These are phyloP conservation scores for Pachypsylla venusta DNA, from an alignment of 1,140 invertebrate species.

Conservation along the genomic window DNA sequence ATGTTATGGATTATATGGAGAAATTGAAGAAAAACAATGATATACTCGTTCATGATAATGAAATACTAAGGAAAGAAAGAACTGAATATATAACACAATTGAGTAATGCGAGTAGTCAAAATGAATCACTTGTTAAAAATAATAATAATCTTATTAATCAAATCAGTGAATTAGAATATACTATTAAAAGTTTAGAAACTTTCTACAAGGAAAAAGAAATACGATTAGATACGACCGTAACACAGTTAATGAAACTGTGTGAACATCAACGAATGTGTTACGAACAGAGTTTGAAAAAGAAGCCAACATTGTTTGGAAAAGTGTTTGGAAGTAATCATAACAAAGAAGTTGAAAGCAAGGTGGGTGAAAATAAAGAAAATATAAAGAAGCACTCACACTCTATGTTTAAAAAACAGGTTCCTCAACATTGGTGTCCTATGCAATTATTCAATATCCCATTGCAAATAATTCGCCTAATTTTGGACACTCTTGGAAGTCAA, in stretches of 20 bases:
- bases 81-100: conserved; percentile 1
- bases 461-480: no score
- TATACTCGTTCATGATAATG: neutral
- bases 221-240: neutral
- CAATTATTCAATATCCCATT: no score
- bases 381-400: no score
- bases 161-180: neutral
- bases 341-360: neutral
- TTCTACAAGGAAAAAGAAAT: conserved; percentile 4
- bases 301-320: neutral
- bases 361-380: no score
- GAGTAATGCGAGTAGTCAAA: neutral
- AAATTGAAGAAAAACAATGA: neutral
- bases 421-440: no score
- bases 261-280: neutral
- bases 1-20: neutral
- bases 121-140: neutral
- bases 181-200: neutral
- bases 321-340: neutral
- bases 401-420: no score
- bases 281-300: conserved; percentile 6
- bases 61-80: neutral
- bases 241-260: neutral
- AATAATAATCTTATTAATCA: neutral
- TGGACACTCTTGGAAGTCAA: no score